Evolutionary conservation across 2,888 invertebrate genomes (phyloP), one percentile per base, ranked within the genome.

Genomic region (Reticulitermes lucifugus): DNA sequence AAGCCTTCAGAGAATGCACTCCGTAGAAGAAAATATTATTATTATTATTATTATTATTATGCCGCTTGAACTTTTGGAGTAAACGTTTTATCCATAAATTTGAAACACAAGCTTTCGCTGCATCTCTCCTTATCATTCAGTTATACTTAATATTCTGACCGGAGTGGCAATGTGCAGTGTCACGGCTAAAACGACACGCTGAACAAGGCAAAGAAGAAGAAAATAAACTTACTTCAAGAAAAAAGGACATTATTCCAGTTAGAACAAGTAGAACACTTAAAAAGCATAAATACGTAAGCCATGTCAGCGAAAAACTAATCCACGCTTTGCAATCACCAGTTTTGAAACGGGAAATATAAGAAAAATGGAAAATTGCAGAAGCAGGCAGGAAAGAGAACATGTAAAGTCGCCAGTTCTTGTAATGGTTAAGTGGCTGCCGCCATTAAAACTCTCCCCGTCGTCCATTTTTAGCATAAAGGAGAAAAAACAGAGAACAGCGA

Each of bases 361-460:
- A 73, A 35, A 29, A 10, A 21, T 2, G 41, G 25, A 35, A 5
- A 73, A 14, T 41, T 41, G 41, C 73, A 12, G 41, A 35, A 6
- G 18, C 9, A 73, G 1, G 73, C 18, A 73, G 41, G 73, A 73
- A 73, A 73, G 73, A 21, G 22, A 73, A 35, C 21, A 73, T 22
- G 73, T 41, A 73, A 73, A 73, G 22, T 41, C 73, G 73, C 35
- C n/a, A 41, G 73, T 25, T 73, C 73, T 41, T 73, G 73, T 41
- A 73, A 35, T 18, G 73, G 41, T 7, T 41, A 73, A 73, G 73
- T 73, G 73, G 29, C 41, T 29, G 73, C 73, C 35, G 10, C 73
- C 73, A 73, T 73, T 73, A 41, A 73, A 73, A 73, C 35, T 0
- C 73, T 73, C 73, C 41, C 73, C 41, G 14, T 18, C 73, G 73